phyloP scores from a whole-genome alignment of 53 echinoderm and acorn worm genomes.

The Astropecten irregularis region DNA sequence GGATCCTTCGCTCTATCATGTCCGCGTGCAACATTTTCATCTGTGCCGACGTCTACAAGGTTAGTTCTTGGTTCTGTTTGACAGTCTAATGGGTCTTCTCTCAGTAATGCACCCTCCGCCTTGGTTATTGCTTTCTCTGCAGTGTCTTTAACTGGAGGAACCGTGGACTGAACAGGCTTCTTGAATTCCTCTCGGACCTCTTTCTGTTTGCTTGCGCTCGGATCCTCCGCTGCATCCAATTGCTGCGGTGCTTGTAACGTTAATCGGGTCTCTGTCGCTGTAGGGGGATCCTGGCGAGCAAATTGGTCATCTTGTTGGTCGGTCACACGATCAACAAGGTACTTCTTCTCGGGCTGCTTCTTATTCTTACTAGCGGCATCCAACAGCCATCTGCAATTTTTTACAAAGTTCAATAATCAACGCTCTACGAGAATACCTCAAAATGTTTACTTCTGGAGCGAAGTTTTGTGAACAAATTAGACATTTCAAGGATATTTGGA shows the following conservation, averaged over 20 bases:
- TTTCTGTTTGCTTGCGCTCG: too few species aligned
- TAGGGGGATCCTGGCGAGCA: too few species aligned
- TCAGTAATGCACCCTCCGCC: too few species aligned
- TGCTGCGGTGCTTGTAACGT: not conserved
- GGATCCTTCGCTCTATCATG: not conserved
- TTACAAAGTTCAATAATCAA: not conserved
- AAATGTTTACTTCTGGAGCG: not conserved
- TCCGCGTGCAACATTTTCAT: not conserved
- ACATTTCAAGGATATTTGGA: too few species aligned
- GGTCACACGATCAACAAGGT: constrained; percentile 55
- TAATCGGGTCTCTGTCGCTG: too few species aligned
- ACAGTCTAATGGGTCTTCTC: not conserved
- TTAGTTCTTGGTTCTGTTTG: not conserved
- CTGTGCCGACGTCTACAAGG: not conserved
- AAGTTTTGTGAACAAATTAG: too few species aligned
- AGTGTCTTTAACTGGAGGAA: too few species aligned
- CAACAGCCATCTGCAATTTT: constrained; percentile 81
- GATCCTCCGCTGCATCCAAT: not conserved
- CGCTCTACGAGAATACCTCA: not conserved
- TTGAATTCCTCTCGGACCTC: too few species aligned
- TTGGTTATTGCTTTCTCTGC: too few species aligned
- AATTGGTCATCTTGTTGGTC: too few species aligned
- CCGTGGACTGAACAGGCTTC: too few species aligned
- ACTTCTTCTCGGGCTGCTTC: constrained; percentile 72
- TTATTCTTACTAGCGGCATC: constrained; percentile 68